These are phyloP conservation scores for Ictalurus punctatus DNA, from an alignment of 2,113 vertebrate species.

Conservation along the genomic window DNA sequence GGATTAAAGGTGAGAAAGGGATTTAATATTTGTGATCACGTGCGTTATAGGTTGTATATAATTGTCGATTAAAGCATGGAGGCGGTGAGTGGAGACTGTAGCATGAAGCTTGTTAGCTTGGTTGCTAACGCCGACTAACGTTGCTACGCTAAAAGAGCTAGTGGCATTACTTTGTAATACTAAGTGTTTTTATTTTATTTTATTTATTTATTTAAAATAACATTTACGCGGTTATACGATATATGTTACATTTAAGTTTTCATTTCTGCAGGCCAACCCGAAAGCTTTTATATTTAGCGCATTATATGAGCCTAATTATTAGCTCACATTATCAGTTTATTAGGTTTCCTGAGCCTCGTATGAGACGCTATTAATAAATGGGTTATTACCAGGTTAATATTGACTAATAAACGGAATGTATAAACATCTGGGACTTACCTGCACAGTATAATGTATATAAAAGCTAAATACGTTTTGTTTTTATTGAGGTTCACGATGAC, in stretches of 20 bases:
- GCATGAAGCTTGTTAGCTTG: not conserved
- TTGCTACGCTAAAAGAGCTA: not conserved
- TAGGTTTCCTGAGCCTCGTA: not conserved
- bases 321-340: not conserved
- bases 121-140: not conserved
- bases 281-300: not conserved
- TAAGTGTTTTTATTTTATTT: not conserved
- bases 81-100: not conserved
- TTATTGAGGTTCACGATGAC: not conserved
- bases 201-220: not conserved
- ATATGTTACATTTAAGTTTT: not conserved
- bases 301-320: not conserved
- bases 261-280: not conserved
- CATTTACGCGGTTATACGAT: not conserved
- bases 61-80: not conserved
- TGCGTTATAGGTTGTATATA: not conserved
- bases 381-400: not conserved
- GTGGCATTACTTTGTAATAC: not conserved
- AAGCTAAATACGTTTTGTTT: not conserved
- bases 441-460: not conserved
- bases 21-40: not conserved
- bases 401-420: not conserved
- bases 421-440: not conserved
- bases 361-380: not conserved
- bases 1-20: constrained; percentile 72